Evolutionary conservation across 2,113 vertebrate species (phyloP).

Genomic region (Melierax canorus): DNA sequence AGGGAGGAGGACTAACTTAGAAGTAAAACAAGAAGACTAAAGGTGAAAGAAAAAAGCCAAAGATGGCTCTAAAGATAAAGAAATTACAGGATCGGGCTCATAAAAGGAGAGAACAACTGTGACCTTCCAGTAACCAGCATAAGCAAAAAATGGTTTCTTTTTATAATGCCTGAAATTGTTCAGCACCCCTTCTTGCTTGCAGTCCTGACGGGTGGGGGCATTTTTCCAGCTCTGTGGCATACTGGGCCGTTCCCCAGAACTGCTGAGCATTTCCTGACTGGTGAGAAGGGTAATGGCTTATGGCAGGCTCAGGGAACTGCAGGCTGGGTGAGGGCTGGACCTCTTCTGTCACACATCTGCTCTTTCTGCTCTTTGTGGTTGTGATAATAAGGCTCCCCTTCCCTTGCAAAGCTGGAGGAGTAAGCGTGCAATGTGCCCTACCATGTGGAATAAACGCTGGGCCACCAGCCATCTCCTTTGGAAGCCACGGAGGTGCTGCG

Average conservation of each 20-base stretch:
- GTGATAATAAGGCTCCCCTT: not conserved
- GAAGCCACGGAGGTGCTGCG: not conserved
- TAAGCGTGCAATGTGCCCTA: not conserved
- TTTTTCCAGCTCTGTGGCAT: not conserved
- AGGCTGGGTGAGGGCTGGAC: not conserved
- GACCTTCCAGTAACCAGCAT: not conserved
- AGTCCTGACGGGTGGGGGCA: accelerated
- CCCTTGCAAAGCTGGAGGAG: not conserved
- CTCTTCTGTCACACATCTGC: not conserved
- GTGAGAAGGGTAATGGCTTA: not conserved
- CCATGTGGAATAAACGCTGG: accelerated
- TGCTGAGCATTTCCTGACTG: not conserved
- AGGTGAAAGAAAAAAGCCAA: not conserved
- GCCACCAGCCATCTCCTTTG: not conserved
- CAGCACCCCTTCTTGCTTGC: not conserved
- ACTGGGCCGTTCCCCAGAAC: not conserved
- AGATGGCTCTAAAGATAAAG: not conserved
- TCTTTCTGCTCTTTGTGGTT: not conserved
- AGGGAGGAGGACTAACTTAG: not conserved
- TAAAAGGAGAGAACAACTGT: not conserved
- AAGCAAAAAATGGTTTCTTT: not conserved
- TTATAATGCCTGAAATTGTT: not conserved
- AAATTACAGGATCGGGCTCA: not conserved
- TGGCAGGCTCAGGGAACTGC: not conserved
- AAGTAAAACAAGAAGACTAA: not conserved